These are phyloP conservation scores for Biston betularia DNA, from an alignment of 2,888 invertebrate genomes.

Conservation along the genomic window DNA sequence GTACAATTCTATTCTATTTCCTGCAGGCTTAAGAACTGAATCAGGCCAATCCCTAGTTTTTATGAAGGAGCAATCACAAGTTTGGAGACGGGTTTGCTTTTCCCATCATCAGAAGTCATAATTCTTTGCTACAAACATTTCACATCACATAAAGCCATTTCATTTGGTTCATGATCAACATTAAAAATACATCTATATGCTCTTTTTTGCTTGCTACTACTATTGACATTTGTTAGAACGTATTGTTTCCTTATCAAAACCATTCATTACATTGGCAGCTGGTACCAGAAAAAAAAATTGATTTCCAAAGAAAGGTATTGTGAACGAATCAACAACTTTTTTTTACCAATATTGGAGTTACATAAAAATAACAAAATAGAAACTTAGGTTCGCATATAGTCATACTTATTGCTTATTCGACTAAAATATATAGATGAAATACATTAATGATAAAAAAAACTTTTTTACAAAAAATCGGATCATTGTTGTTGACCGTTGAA, in stretches of 20 bases:
- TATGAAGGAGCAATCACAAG: slow-evolving; percentile 1
- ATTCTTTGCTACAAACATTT: slow-evolving; percentile 6
- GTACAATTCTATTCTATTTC: not conserved
- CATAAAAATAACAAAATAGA: too few species aligned
- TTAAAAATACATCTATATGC: slow-evolving; percentile 8
- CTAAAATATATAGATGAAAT: too few species aligned
- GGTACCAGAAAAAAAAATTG: not conserved
- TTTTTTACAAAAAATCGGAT: too few species aligned
- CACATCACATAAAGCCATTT: not conserved
- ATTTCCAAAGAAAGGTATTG: not conserved
- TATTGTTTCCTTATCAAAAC: slow-evolving; percentile 6
- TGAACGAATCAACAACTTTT: not conserved
- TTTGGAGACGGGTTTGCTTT: slow-evolving; percentile 17
- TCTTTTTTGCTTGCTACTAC: slow-evolving; percentile 22
- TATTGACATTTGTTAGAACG: not conserved
- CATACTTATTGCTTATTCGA: too few species aligned
- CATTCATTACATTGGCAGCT: not conserved
- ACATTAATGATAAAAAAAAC: too few species aligned
- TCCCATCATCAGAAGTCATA: slow-evolving; percentile 12
- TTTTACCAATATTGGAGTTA: too few species aligned
- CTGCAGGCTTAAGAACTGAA: slow-evolving; percentile 13
- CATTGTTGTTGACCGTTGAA: too few species aligned
- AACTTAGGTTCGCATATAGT: too few species aligned
- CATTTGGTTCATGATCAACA: slow-evolving; percentile 10
- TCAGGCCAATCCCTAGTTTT: slow-evolving; percentile 18